Conservation (phyloP, 1,140 invertebrate species). For the Nebria ingens region DNA sequence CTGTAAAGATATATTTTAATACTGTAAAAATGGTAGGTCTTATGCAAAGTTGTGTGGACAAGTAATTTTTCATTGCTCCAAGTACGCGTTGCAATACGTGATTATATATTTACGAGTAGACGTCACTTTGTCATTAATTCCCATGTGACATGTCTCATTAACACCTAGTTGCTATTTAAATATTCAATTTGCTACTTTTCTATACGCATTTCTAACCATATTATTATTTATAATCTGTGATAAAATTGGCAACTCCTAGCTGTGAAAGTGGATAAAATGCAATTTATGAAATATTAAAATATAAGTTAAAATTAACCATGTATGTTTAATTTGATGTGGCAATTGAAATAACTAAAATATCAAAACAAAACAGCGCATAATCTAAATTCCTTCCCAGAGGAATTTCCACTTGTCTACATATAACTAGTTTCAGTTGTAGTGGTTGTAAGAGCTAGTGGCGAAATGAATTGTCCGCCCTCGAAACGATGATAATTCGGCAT, state of each 20-base stretch:
- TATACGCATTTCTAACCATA: not conserved
- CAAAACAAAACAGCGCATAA: not conserved
- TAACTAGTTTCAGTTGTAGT: no score
- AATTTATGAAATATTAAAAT: not conserved
- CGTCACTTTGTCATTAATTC: not conserved
- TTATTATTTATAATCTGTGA: not conserved
- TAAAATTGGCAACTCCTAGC: not conserved
- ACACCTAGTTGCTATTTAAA: not conserved
- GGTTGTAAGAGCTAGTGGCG: not conserved
- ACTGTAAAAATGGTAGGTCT: no score
- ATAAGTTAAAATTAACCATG: no score
- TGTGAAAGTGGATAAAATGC: not conserved
- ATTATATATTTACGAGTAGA: not conserved
- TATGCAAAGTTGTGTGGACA: no score
- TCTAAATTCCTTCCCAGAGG: no score
- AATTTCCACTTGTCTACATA: no score
- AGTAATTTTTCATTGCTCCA: not conserved
- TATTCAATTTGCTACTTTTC: not conserved
- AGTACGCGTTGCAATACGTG: not conserved
- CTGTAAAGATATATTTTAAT: no score
- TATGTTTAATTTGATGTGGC: not conserved
- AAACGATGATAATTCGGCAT: not conserved
- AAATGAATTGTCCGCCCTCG: not conserved
- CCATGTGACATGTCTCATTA: not conserved
- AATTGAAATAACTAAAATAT: not conserved